Percentiles rank a stretch among this genome's conserved stretches.
These are phyloP conservation scores for Caenorhabditis sp. DNA, from an alignment of 2,888 invertebrate species.

Conservation along the genomic window DNA sequence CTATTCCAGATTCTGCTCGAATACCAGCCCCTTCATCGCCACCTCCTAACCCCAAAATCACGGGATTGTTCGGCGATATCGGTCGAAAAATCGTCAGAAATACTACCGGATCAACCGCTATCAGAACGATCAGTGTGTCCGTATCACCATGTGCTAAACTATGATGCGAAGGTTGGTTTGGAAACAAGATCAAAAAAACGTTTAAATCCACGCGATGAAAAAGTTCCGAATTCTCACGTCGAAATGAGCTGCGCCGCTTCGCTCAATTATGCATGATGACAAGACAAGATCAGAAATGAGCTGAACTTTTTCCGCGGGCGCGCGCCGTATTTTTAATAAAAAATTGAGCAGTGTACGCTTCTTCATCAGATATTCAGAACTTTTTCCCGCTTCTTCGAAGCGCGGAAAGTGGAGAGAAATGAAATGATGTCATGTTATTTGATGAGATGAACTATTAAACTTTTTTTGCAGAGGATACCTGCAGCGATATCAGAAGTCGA, in stretches of 20 bases:
- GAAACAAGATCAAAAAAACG: not conserved
- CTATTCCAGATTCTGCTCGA: conserved; percentile 48
- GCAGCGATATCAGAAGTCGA: conserved; percentile 62
- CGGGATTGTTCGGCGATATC: conserved; percentile 20
- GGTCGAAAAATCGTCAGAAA: conserved; percentile 46
- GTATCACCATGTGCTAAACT: conserved; percentile 61
- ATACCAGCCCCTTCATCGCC: conserved; percentile 44
- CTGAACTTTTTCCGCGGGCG: conserved; percentile 27
- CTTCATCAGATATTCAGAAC: conserved; percentile 13
- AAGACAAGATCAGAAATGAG: conserved; percentile 34
- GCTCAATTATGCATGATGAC: conserved; percentile 50
- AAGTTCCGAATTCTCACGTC: not conserved
- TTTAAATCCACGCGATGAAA: not conserved
- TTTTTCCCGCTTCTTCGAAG: not conserved
- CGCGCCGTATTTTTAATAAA: not conserved
- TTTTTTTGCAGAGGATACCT: conserved; percentile 67
- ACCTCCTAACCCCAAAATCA: conserved; percentile 34
- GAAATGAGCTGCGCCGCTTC: not conserved
- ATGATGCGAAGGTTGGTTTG: conserved; percentile 51
- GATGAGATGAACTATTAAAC: no score
- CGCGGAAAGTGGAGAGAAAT: no score
- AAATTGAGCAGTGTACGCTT: not conserved
- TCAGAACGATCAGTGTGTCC: conserved; percentile 58
- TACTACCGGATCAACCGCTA: conserved; percentile 61
- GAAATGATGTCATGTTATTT: conserved; percentile 1